These are phyloP conservation scores for Origma solitaria DNA, from an alignment of 2,113 vertebrate genomes.

Conservation along the genomic window DNA sequence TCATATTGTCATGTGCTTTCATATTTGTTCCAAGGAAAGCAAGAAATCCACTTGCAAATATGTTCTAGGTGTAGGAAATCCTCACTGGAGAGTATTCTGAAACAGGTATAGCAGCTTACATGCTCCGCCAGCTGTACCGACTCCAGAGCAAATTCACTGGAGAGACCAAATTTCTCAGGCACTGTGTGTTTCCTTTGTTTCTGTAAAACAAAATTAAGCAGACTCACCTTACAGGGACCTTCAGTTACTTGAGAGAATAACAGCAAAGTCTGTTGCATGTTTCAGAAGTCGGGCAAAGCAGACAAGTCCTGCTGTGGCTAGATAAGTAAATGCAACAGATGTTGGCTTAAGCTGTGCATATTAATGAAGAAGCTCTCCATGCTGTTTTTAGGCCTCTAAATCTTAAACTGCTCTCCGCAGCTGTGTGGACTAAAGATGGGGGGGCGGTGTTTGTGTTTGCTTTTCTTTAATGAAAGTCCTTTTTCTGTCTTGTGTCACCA, in stretches of 20 bases:
- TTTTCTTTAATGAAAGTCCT: background rate
- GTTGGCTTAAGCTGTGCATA: slow-evolving; percentile 17
- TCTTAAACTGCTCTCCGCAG: slow-evolving; percentile 31
- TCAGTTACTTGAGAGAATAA: background rate
- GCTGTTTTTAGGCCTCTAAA: slow-evolving; percentile 8
- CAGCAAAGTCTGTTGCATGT: background rate
- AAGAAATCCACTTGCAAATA: background rate
- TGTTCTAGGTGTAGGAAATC: background rate
- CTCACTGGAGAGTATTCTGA: background rate
- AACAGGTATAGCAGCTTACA: background rate
- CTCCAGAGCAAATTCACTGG: background rate
- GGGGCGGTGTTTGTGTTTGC: background rate
- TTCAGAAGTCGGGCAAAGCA: background rate
- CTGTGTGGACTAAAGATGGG: background rate
- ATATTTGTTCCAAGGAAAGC: background rate
- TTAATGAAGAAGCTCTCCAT: background rate
- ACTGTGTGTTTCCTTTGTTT: background rate
- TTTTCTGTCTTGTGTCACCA: background rate
- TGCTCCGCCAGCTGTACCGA: background rate
- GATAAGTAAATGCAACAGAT: slow-evolving; percentile 29
- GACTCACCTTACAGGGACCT: background rate
- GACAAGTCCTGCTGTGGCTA: background rate
- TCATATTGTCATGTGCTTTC: background rate
- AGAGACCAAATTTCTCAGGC: background rate
- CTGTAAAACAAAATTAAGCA: background rate